Conservation (phyloP, 37 sponge, comb jelly and placozoan genomes). For the Axinella damicornis region DNA sequence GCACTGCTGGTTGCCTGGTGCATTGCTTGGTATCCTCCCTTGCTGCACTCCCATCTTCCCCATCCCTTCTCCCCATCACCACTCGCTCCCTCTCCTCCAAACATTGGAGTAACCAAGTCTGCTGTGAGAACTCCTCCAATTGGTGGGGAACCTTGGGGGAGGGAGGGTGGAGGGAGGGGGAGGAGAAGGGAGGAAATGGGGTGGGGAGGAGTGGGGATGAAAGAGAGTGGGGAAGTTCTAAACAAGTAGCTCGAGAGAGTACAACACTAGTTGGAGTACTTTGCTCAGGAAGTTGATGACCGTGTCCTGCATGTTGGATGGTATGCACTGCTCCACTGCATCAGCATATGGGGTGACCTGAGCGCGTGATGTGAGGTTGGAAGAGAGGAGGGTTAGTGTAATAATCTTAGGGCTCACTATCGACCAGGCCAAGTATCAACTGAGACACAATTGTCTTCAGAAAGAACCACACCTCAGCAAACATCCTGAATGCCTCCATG, state of each 20-base stretch:
- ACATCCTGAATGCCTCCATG: constrained; percentile 46
- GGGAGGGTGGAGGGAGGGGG: too few relatives aligned
- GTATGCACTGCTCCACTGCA: constrained; percentile 54
- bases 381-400: neutral
- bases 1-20: too few relatives aligned
- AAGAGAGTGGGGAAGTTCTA: too few relatives aligned
- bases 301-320: neutral
- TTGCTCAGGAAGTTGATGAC: constrained; percentile 45
- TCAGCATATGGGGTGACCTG: constrained; percentile 31
- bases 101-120: neutral
- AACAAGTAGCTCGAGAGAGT: too few relatives aligned
- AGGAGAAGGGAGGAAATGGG: too few relatives aligned
- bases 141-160: too few relatives aligned
- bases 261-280: neutral
- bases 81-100: neutral
- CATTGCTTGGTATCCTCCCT: too few relatives aligned
- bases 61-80: neutral
- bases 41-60: neutral
- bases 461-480: constrained; percentile 68
- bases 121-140: neutral
- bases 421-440: too few relatives aligned
- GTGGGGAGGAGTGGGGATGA: too few relatives aligned
- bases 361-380: neutral
- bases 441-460: too few relatives aligned
- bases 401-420: neutral